phyloP scores from a whole-genome alignment of 2,888 invertebrate genomes.

The Cantharis flavilabris region DNA sequence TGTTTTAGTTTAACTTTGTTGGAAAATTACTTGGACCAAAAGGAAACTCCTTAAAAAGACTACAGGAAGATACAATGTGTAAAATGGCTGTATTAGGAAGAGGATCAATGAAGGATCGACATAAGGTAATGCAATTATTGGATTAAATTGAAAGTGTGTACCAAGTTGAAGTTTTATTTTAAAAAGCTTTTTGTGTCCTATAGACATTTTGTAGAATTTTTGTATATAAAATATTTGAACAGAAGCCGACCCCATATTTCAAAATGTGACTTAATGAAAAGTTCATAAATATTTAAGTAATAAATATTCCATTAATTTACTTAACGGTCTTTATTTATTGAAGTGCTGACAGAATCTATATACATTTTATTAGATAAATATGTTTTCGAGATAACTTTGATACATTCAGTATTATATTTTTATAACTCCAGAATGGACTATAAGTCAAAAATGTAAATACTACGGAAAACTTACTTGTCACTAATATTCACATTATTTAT shows the following conservation, averaged over 20 bases:
- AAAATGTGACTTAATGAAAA: neutral
- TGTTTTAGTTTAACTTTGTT: constrained; percentile 89
- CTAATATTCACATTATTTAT: constrained; percentile 11
- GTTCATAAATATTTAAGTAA: neutral
- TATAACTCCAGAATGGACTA: neutral
- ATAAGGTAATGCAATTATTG: constrained; percentile 68
- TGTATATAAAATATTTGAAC: neutral
- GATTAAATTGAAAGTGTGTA: neutral
- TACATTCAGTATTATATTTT: neutral
- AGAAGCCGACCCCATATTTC: neutral
- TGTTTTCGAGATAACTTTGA: neutral
- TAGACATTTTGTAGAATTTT: neutral
- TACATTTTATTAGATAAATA: neutral
- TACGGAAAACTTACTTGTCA: constrained; percentile 14
- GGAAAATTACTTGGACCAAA: constrained; percentile 93
- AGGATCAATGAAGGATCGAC: constrained; percentile 92
- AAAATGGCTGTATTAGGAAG: constrained; percentile 94
- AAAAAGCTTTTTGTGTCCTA: neutral
- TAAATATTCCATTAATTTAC: neutral
- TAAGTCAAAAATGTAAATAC: constrained; percentile 9
- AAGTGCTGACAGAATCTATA: neutral
- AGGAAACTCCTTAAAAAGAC: constrained; percentile 87
- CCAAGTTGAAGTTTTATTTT: neutral
- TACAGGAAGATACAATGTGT: constrained; percentile 94
- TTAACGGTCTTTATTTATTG: neutral